Conservation (phyloP, 1,140 invertebrate genomes). For the Bombus confusus region DNA sequence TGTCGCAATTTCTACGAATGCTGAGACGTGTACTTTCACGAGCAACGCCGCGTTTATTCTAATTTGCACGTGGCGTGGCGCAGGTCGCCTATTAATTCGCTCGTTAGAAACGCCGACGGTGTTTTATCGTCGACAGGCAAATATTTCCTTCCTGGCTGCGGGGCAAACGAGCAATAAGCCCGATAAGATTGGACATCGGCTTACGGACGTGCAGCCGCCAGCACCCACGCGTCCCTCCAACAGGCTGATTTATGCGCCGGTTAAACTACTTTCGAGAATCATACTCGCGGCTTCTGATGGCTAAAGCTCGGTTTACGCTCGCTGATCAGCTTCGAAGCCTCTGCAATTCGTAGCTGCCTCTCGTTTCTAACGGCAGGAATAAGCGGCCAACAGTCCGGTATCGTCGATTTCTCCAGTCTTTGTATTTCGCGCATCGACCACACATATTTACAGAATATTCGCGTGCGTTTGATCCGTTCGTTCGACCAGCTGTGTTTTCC, state of each 20-base stretch:
- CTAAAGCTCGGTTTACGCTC: neutral
- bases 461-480: neutral
- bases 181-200: constrained; percentile 29
- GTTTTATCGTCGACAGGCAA: constrained; percentile 41
- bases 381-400: neutral
- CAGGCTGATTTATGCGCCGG: neutral
- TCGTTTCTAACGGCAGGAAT: neutral
- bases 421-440: too few relatives aligned
- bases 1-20: too few relatives aligned
- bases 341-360: neutral
- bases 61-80: neutral
- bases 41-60: neutral
- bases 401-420: neutral
- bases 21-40: too few relatives aligned
- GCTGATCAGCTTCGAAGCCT: neutral
- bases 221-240: neutral
- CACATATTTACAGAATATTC: neutral
- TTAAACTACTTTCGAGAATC: constrained; percentile 13
- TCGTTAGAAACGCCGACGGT: constrained; percentile 1
- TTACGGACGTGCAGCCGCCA: neutral
- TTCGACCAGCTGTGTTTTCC: neutral
- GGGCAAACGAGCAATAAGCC: constrained; percentile 13
- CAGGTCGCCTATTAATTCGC: constrained; percentile 4
- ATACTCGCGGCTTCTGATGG: neutral
- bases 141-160: constrained; percentile 37